Evolutionary conservation across 2,113 vertebrate species (phyloP).

Genomic region (Rissa tridactyla): DNA sequence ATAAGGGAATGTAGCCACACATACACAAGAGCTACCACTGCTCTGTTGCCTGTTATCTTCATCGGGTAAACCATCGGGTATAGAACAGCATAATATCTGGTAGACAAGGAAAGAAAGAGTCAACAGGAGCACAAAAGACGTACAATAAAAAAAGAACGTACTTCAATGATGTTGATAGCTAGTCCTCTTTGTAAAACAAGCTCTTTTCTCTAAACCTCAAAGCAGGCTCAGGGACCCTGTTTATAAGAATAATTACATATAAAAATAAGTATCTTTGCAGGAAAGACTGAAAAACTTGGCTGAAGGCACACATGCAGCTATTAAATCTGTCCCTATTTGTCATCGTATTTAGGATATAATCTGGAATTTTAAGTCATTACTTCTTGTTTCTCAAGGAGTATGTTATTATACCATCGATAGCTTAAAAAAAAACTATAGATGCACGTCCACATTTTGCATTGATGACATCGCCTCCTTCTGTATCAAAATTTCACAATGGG

Average conservation of each 20-base stretch:
- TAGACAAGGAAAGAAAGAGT: background rate
- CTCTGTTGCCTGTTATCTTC: conserved; percentile 97
- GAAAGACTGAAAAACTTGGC: background rate
- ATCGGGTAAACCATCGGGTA: conserved; percentile 98
- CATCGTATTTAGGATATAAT: background rate
- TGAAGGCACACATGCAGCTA: background rate
- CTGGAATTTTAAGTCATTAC: background rate
- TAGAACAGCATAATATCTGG: conserved; percentile 95
- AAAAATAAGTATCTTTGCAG: background rate
- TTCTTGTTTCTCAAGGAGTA: background rate
- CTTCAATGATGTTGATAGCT: background rate
- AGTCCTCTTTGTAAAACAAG: background rate
- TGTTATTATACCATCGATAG: background rate
- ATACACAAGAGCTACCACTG: conserved; percentile 87
- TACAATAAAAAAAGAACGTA: background rate
- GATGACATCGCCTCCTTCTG: background rate
- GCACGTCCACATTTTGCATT: background rate
- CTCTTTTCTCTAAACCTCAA: background rate
- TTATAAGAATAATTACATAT: background rate
- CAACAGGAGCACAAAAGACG: background rate
- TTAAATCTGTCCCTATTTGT: background rate
- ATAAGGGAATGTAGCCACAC: conserved; percentile 95
- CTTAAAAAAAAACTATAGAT: background rate
- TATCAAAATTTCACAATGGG: background rate
- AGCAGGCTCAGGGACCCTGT: background rate